These are phyloP conservation scores for Drosophila kanapiae DNA, from an alignment of 1,140 invertebrate species.

Conservation along the genomic window DNA sequence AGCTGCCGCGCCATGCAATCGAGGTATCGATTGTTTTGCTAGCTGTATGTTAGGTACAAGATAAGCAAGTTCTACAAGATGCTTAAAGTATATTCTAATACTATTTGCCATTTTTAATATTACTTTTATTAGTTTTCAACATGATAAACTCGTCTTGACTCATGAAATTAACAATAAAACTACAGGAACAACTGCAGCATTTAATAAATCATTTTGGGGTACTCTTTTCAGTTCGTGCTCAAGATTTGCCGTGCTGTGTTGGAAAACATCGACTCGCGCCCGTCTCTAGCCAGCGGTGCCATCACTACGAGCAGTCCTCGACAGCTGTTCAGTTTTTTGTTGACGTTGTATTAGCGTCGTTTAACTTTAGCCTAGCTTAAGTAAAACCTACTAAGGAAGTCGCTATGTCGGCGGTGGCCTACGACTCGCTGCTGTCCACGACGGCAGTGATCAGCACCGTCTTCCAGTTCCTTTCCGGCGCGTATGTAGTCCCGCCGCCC, in stretches of 20 bases:
- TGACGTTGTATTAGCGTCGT: constrained; percentile 61
- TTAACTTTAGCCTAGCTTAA: constrained; percentile 20
- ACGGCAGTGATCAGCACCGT: constrained; percentile 89
- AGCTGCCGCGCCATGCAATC: not conserved
- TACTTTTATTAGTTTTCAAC: too few species aligned
- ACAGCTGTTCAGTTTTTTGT: constrained; percentile 68
- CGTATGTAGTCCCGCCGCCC: constrained; percentile 55
- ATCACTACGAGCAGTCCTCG: constrained; percentile 14
- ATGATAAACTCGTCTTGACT: too few species aligned
- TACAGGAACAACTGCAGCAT: too few species aligned
- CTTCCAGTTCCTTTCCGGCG: constrained; percentile 89
- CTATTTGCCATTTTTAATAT: too few species aligned
- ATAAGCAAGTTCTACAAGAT: not conserved
- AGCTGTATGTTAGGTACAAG: not conserved
- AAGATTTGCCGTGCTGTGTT: not conserved
- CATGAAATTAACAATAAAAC: not conserved
- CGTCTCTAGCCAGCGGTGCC: constrained; percentile 11
- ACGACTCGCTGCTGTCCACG: constrained; percentile 85
- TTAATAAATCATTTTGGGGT: not conserved
- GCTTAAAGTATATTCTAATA: not conserved
- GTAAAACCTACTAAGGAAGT: constrained; percentile 23
- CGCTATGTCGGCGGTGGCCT: constrained; percentile 60
- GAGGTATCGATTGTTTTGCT: not conserved
- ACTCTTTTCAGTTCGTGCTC: not conserved
- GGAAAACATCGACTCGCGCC: not conserved